phyloP scores from a whole-genome alignment of 1,140 invertebrate species.

The Drosophila eugracilis region DNA sequence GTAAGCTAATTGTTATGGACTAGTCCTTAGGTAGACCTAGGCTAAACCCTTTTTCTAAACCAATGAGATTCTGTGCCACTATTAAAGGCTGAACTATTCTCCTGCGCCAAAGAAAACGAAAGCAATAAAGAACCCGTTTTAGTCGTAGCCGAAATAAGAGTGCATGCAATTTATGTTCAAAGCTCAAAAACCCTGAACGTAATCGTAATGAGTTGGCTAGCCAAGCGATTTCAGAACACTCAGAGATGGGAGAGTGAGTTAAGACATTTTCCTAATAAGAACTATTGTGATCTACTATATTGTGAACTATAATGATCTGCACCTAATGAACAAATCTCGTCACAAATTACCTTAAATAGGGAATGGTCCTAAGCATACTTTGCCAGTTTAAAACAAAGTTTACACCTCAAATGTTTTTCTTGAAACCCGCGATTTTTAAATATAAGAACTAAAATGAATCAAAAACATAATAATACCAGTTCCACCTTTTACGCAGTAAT shows the following conservation, averaged over 20 bases:
- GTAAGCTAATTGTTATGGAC: conserved; percentile 86
- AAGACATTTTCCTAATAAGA: too few relatives aligned
- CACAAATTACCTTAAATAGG: too few relatives aligned
- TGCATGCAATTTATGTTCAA: conserved; percentile 37
- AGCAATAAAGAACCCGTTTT: conserved; percentile 61
- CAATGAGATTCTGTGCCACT: conserved; percentile 14
- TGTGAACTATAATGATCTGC: too few relatives aligned
- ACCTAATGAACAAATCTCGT: too few relatives aligned
- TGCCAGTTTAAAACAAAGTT: too few relatives aligned
- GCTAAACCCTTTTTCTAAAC: neutral
- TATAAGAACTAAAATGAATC: too few relatives aligned
- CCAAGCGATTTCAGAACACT: conserved; percentile 8
- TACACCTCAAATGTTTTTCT: too few relatives aligned
- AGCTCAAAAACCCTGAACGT: conserved; percentile 20
- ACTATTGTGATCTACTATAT: too few relatives aligned
- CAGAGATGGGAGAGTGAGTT: conserved; percentile 16
- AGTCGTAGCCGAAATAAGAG: conserved; percentile 25
- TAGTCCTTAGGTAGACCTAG: conserved; percentile 60
- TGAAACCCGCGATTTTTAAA: too few relatives aligned
- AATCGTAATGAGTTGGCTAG: conserved; percentile 47
- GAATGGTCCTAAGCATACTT: too few relatives aligned
- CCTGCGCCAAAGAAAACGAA: conserved; percentile 34
- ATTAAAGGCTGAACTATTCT: neutral
- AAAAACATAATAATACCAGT: too few relatives aligned
- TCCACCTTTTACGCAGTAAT: too few relatives aligned